These are phyloP conservation scores for Epinephelus coioides DNA, from an alignment of 2,797 vertebrate species.

Conservation along the genomic window DNA sequence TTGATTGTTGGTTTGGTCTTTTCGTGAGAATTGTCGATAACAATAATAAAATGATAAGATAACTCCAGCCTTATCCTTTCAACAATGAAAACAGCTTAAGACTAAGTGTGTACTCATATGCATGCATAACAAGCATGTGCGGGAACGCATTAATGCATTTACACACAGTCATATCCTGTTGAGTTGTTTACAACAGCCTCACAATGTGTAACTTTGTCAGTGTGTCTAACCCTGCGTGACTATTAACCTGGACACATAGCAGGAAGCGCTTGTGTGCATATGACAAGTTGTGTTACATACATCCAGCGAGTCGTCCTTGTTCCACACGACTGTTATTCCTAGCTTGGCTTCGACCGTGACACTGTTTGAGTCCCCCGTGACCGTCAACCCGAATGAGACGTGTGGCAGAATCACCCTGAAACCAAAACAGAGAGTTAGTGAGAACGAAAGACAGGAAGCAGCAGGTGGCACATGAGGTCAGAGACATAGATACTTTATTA, in stretches of 20 bases:
- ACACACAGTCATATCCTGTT: background rate
- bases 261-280: background rate
- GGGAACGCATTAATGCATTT: background rate
- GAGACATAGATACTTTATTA: too few relatives aligned
- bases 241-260: background rate
- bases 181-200: background rate
- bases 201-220: background rate
- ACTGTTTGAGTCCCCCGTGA: slow-evolving; percentile 79
- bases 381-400: slow-evolving; percentile 72
- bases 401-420: slow-evolving; percentile 83
- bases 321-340: slow-evolving; percentile 87
- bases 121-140: background rate
- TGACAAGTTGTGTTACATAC: slow-evolving; percentile 74
- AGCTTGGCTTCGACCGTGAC: slow-evolving; percentile 83
- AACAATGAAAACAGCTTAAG: background rate
- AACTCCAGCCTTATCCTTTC: background rate
- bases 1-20: slow-evolving; percentile 7
- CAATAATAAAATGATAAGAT: slow-evolving; percentile 4
- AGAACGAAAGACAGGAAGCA: background rate
- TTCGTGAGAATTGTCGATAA: slow-evolving; percentile 7
- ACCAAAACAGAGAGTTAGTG: slow-evolving; percentile 13
- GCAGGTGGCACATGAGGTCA: background rate
- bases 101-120: background rate
- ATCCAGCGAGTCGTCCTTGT: slow-evolving; percentile 89
- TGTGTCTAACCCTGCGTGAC: background rate